phyloP scores from a whole-genome alignment of 35 echinoderm and acorn worm species.

The Apostichopus californicus region DNA sequence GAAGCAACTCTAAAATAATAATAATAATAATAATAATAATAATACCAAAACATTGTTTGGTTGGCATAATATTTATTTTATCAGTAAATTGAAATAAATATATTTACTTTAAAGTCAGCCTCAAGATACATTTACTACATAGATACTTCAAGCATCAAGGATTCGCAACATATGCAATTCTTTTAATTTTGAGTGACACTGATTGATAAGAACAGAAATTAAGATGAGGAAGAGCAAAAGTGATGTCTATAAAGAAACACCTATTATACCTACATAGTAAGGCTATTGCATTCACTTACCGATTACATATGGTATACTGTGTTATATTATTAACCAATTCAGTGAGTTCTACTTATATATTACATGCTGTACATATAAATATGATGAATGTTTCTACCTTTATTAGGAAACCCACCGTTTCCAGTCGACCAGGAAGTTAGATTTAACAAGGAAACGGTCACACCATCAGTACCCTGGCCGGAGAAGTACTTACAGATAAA shows the following conservation, averaged over 20 bases:
- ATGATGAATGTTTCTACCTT: background rate
- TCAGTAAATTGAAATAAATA: background rate
- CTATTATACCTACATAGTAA: no score
- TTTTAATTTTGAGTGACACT: no score
- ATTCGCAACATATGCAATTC: no score
- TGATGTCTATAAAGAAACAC: no score
- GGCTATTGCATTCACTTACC: background rate
- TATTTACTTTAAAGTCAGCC: background rate
- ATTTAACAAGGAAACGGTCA: background rate
- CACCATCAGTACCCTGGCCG: background rate
- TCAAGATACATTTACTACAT: background rate
- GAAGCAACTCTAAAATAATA: background rate
- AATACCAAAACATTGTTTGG: no score
- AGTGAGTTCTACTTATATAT: background rate
- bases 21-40: no score
- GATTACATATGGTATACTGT: no score
- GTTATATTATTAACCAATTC: no score
- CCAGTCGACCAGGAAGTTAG: background rate
- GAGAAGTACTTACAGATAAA: conserved; percentile 10
- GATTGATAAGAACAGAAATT: no score
- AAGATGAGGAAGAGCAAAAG: no score
- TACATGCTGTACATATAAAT: background rate
- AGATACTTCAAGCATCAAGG: background rate
- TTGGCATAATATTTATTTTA: background rate
- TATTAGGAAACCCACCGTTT: background rate